Base-by-base conservation (phyloP, 2,888 invertebrate genomes). In the Scrobipalpa atriplicella region DNA sequence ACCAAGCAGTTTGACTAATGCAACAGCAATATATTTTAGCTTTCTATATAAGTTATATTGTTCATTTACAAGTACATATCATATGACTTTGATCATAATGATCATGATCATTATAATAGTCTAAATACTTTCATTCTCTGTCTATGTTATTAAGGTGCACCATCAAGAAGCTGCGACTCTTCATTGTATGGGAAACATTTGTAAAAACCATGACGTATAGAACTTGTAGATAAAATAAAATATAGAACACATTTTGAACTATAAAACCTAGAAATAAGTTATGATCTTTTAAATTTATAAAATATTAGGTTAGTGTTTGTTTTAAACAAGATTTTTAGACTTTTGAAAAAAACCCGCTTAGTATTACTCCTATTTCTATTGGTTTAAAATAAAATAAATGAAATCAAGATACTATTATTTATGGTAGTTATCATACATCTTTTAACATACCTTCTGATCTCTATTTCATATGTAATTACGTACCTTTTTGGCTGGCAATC, bases 71-170 rank as follows among this genome's bases (percentile, higher is more conserved):
- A 56, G 21, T 10, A 41, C n/a, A 13, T 21, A 9, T 3, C 21
- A 18, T 56, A 21, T 29, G 54, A 21, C 19, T 56, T 6, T 21
- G 21, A 56, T 56, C 54, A 21, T 56, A 56, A 56, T 56, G 54
- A 21, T 56, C 54, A 11, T 13, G n/a, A 29, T 29, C 52, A 47
- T 63, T 63, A 16, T 29, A 36, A 29, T 51, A 47, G 29, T 63
- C n/a, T 63, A 63, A 63, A 63, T 51, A 51, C 51, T 29, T 51
- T 38, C 63, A 36, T 51, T 63, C 51, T 51, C 47, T 36, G 36
- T 63, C 47, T 63, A 63, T 36, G 21, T 16, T 18, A 63, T 47
- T 21, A 63, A 51, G 16, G 21, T 13, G 29, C 29, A 56, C 56
- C n/a, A 19, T 29, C 19, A 56, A 56, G 29, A 6, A 38, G 8